These are phyloP conservation scores for Thunnus albacares DNA, from an alignment of 2,797 vertebrate genomes.

Conservation along the genomic window DNA sequence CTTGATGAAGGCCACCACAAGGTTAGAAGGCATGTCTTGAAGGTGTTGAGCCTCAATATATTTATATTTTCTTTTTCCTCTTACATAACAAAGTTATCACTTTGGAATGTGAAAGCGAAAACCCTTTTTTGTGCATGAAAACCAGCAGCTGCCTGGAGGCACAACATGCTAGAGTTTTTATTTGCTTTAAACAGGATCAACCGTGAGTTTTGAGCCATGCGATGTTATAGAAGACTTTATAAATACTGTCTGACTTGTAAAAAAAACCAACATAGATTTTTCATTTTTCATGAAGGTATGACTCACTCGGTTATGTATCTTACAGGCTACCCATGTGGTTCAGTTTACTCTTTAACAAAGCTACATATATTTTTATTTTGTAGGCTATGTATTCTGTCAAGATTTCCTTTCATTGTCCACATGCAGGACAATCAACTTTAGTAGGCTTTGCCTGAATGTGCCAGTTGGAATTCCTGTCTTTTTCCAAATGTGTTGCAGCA, in stretches of 20 bases:
- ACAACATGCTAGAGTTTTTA: neutral
- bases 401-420: neutral
- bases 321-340: neutral
- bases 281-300: neutral
- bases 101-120: neutral
- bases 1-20: neutral
- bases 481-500: neutral
- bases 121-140: neutral
- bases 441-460: neutral
- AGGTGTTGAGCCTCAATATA: neutral
- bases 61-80: neutral
- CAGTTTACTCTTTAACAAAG: neutral
- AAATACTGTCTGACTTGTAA: neutral
- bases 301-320: neutral
- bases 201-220: neutral
- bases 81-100: neutral
- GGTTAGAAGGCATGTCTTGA: neutral
- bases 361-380: too few relatives aligned
- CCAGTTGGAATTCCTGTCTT: neutral
- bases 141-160: neutral
- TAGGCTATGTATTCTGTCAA: neutral
- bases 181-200: slow-evolving; percentile 9
- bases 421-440: neutral
- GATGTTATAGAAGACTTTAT: neutral
- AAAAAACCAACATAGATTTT: neutral